Conservation (phyloP, 2,888 invertebrate genomes). For the Nephrotoma guestfalica region DNA sequence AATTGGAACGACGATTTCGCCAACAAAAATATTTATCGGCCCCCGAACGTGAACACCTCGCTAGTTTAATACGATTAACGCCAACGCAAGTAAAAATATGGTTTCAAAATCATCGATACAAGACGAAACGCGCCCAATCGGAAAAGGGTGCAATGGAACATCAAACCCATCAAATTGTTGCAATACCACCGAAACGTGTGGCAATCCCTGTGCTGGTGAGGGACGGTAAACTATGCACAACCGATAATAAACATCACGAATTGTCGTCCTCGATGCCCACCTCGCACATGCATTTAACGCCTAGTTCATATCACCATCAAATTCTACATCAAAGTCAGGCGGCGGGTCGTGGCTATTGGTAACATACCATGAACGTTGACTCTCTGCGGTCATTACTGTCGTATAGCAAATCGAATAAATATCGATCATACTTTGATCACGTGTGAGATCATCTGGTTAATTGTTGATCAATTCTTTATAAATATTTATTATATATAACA, state of each 20-base stretch:
- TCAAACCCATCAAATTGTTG: constrained; percentile 32
- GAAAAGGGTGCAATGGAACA: constrained; percentile 70
- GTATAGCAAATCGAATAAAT: neutral
- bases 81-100: constrained; percentile 98
- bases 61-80: constrained; percentile 84
- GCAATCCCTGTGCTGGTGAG: constrained; percentile 89
- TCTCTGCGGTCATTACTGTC: neutral
- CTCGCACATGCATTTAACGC: constrained; percentile 36
- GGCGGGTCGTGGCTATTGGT: neutral
- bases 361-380: neutral
- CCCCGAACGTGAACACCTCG: constrained; percentile 92
- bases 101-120: constrained; percentile 99
- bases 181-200: constrained; percentile 69
- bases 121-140: constrained; percentile 93
- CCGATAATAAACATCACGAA: constrained; percentile 40
- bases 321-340: neutral
- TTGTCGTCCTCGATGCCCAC: constrained; percentile 22
- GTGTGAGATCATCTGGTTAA: neutral
- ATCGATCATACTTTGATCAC: neutral
- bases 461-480: neutral
- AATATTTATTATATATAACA: neutral
- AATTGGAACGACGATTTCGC: constrained; percentile 84
- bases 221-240: constrained; percentile 83
- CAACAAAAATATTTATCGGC: constrained; percentile 95
- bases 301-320: constrained; percentile 29